Percentiles rank a stretch among this genome's conserved stretches.
Conservation (phyloP, 2,888 invertebrate species). For the Oegoconia quadripuncta region DNA sequence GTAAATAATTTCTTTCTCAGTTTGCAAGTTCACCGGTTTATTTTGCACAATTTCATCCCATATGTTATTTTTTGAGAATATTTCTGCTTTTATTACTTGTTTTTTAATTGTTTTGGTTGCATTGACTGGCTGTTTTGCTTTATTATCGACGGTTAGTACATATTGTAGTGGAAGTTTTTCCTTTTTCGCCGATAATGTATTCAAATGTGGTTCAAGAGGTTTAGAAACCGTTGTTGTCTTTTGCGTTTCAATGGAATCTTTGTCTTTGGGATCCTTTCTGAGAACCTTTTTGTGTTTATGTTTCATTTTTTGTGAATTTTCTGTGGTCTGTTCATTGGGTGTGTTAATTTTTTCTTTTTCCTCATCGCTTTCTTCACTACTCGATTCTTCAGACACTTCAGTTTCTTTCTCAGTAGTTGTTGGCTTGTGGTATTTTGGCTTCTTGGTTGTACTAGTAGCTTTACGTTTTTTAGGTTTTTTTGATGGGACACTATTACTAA, state of each 20-base stretch:
- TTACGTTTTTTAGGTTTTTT: too few species aligned
- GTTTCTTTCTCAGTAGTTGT: neutral
- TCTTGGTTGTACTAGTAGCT: too few species aligned
- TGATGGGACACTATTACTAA: too few species aligned
- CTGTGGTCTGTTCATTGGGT: neutral
- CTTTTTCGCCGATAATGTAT: too few species aligned
- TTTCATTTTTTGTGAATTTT: neutral
- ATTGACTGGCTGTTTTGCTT: neutral
- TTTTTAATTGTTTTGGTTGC: neutral
- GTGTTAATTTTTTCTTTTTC: neutral
- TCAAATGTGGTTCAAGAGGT: too few species aligned
- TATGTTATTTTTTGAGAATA: slow-evolving; percentile 28
- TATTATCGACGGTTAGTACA: neutral
- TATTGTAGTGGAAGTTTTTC: too few species aligned
- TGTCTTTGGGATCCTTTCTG: too few species aligned
- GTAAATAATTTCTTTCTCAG: slow-evolving; percentile 13
- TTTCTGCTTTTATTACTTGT: slow-evolving; percentile 27
- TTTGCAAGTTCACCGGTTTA: slow-evolving; percentile 28
- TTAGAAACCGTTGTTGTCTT: too few species aligned
- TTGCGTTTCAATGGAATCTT: too few species aligned
- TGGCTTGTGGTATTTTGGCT: too few species aligned
- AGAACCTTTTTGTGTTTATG: neutral
- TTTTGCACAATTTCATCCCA: slow-evolving; percentile 33
- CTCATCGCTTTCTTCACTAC: neutral
- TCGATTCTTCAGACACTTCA: neutral